Evolutionary conservation across 2,888 invertebrate genomes (phyloP).

Genomic region (Xanthorhoe designata): DNA sequence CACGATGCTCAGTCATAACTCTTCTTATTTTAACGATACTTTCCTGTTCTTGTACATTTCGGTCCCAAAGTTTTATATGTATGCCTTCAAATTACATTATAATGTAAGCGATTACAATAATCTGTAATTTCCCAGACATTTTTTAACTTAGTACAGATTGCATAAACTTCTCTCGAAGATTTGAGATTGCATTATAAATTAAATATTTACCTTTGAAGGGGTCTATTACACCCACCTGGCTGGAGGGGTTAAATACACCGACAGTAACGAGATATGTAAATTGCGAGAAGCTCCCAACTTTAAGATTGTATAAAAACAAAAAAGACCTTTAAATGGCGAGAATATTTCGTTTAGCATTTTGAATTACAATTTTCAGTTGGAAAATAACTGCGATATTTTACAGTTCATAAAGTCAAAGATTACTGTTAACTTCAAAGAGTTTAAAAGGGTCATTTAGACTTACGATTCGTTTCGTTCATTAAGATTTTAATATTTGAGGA

Average conservation of each 20-base stretch:
- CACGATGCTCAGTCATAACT: too few species aligned
- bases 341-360: constrained; percentile 61
- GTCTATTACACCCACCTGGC: constrained; percentile 11
- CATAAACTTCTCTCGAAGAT: not conserved
- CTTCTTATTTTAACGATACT: too few species aligned
- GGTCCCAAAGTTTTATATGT: not conserved
- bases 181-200: constrained; percentile 3
- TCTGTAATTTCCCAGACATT: not conserved
- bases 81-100: not conserved
- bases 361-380: constrained; percentile 52
- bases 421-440: constrained; percentile 49
- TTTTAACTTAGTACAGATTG: not conserved
- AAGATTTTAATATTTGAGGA: constrained; percentile 39
- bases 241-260: constrained; percentile 17
- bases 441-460: constrained; percentile 43
- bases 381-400: constrained; percentile 53
- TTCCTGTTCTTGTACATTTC: too few species aligned
- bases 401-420: constrained; percentile 59
- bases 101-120: not conserved
- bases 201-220: constrained; percentile 14
- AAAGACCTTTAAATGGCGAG: constrained; percentile 31
- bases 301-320: constrained; percentile 43
- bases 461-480: constrained; percentile 36
- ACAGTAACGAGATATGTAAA: constrained; percentile 39
- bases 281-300: constrained; percentile 39